These are phyloP conservation scores for Hydrophis major DNA, from an alignment of 2,797 vertebrate species.

Conservation along the genomic window DNA sequence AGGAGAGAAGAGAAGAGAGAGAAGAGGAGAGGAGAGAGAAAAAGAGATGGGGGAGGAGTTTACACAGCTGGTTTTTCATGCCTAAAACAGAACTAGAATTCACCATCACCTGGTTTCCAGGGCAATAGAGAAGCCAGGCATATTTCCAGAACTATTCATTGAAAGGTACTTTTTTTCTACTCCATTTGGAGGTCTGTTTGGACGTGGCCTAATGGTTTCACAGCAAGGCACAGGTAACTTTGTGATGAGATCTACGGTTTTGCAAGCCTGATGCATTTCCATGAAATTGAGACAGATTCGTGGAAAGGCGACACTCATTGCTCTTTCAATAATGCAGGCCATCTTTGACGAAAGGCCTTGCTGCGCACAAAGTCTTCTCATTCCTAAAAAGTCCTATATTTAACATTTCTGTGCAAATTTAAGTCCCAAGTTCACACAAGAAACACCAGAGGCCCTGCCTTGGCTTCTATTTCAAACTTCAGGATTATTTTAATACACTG, in stretches of 20 bases:
- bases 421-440: background rate
- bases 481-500: background rate
- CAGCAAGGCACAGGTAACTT: conserved; percentile 38
- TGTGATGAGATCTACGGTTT: conserved; percentile 35
- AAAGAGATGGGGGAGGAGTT: no score
- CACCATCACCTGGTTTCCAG: no score
- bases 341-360: conserved; percentile 14
- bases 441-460: background rate
- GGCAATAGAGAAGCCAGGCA: background rate
- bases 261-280: conserved; percentile 54
- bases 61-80: no score
- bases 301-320: conserved; percentile 72
- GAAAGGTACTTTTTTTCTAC: background rate
- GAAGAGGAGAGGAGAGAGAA: no score
- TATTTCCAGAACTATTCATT: background rate
- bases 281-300: conserved; percentile 65
- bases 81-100: no score
- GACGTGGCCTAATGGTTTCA: background rate
- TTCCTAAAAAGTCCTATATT: conserved; percentile 27
- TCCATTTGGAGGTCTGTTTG: background rate
- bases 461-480: background rate
- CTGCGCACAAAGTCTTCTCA: conserved; percentile 27
- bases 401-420: background rate
- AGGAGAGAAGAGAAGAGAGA: no score
- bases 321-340: conserved; percentile 74